Conservation (phyloP, 2,113 vertebrate genomes). For the Brachionichthys hirsutus region DNA sequence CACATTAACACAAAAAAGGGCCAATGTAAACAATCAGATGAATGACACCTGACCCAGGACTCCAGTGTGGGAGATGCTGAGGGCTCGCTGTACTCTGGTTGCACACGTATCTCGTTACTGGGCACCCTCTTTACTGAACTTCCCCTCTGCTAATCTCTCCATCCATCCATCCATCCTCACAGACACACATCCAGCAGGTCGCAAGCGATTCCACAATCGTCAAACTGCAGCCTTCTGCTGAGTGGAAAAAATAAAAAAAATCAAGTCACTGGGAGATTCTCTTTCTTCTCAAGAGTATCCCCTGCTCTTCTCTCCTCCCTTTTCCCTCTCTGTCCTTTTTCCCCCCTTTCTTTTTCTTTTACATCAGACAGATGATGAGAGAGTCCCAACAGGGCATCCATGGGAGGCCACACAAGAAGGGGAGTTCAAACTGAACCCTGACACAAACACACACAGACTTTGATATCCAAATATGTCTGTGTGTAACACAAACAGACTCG, state of each 20-base stretch:
- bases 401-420: conserved; percentile 70
- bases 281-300: conserved; percentile 23
- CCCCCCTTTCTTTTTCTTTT: conserved; percentile 38
- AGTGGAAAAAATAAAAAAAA: conserved; percentile 17
- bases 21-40: conserved; percentile 72
- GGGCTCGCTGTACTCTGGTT: conserved; percentile 61
- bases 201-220: conserved; percentile 12
- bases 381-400: conserved; percentile 54
- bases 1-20: conserved; percentile 75
- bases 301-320: conserved; percentile 21
- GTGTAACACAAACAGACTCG: conserved; percentile 64
- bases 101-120: conserved; percentile 67
- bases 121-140: conserved; percentile 32
- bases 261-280: neutral
- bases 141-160: conserved; percentile 35
- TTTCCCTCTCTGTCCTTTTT: conserved; percentile 25
- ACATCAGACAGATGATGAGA: conserved; percentile 55
- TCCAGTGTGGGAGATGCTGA: conserved; percentile 45
- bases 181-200: conserved; percentile 33
- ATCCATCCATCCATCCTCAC: conserved; percentile 29
- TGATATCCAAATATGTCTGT: conserved; percentile 69
- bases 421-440: conserved; percentile 61
- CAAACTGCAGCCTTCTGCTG: conserved; percentile 23
- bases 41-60: conserved; percentile 69
- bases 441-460: conserved; percentile 67